A percentile compares a stretch with the other conserved stretches of the same genome.
Conservation (phyloP, 2,888 invertebrate genomes). For the Dynastes maya region DNA sequence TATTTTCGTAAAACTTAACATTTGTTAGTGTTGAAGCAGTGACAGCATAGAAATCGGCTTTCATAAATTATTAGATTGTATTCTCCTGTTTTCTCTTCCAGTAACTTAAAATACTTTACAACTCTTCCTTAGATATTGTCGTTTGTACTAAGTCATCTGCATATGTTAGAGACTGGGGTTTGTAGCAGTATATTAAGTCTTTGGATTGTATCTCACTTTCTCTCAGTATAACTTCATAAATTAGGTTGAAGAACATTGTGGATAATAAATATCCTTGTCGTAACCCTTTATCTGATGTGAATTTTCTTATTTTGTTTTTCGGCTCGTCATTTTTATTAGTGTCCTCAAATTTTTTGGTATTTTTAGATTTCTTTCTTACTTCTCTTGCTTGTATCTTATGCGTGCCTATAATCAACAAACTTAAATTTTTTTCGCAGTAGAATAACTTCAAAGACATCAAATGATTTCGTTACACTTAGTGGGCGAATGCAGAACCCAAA, state of each 20-base stretch:
- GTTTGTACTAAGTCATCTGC: neutral
- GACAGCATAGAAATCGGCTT: too few species aligned
- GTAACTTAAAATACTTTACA: neutral
- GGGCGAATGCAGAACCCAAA: too few species aligned
- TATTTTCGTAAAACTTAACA: too few species aligned
- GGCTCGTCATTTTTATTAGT: neutral
- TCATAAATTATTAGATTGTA: too few species aligned
- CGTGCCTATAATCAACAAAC: neutral
- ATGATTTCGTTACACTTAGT: too few species aligned
- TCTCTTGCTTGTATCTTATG: neutral
- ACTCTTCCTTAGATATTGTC: neutral
- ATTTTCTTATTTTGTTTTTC: neutral
- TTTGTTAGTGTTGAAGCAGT: too few species aligned
- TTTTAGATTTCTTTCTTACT: neutral
- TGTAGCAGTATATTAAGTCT: neutral
- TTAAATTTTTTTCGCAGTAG: neutral
- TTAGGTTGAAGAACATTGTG: neutral
- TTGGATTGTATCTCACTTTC: neutral
- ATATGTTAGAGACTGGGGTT: neutral
- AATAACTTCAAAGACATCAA: too few species aligned
- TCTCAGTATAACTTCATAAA: neutral
- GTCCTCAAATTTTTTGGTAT: neutral
- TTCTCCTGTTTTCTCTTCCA: neutral
- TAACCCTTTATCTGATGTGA: neutral
- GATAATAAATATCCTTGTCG: neutral